Evolutionary conservation across 2,797 vertebrate species (phyloP).

Genomic region (Cryptoprocta ferox): DNA sequence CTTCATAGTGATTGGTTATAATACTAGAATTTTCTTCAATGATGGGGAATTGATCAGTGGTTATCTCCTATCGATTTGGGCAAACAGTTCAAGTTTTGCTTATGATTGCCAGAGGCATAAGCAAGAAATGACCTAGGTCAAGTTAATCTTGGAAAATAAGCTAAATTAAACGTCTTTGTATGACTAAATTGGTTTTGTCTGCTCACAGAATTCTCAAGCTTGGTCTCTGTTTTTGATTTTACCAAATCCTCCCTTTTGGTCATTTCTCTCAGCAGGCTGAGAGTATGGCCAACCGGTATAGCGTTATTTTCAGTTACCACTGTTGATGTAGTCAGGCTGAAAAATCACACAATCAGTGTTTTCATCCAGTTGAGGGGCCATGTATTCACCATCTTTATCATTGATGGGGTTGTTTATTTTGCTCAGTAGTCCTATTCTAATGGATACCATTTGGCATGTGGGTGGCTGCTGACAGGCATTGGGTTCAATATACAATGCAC

Average conservation of each 20-base stretch:
- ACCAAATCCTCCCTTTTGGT: background rate
- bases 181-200: background rate
- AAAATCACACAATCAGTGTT: background rate
- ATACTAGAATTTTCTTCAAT: background rate
- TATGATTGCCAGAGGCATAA: background rate
- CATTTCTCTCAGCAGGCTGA: background rate
- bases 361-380: background rate
- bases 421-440: background rate
- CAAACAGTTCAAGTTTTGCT: background rate
- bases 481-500: background rate
- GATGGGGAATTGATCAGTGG: background rate
- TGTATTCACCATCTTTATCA: background rate
- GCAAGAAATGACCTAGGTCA: background rate
- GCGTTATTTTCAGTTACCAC: background rate
- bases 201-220: background rate
- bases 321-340: background rate
- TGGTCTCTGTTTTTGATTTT: background rate
- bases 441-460: background rate
- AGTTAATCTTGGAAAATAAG: background rate
- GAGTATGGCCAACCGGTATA: background rate
- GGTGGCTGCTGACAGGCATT: background rate
- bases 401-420: background rate
- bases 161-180: background rate
- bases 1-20: background rate
- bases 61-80: background rate